Conservation (phyloP, 2,113 vertebrate species). For the Morone chrysops region DNA sequence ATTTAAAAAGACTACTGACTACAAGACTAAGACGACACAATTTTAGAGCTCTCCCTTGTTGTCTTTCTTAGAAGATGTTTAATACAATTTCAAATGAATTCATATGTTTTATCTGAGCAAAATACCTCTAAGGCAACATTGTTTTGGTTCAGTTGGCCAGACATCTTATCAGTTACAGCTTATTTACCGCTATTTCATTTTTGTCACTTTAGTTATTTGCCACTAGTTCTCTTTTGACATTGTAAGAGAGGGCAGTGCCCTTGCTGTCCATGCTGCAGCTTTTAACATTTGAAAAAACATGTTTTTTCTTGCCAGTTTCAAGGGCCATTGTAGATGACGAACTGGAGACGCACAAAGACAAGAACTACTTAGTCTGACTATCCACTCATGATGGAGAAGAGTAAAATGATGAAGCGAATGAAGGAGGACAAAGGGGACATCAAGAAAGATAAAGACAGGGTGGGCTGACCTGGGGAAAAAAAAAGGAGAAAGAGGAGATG, state of each 20-base stretch:
- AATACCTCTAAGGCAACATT: background rate
- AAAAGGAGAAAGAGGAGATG: constrained; percentile 4
- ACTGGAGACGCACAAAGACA: constrained; percentile 69
- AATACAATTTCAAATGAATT: background rate
- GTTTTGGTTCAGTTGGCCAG: background rate
- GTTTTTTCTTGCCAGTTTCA: constrained; percentile 48
- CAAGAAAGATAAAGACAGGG: constrained; percentile 14
- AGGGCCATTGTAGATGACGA: constrained; percentile 64
- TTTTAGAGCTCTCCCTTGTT: background rate
- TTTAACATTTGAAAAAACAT: constrained; percentile 23
- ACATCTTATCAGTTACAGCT: background rate
- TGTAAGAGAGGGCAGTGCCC: constrained; percentile 39
- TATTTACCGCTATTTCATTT: background rate
- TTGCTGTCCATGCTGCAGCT: constrained; percentile 25
- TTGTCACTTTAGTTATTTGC: constrained; percentile 13
- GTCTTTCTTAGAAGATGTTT: background rate
- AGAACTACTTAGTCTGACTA: constrained; percentile 70
- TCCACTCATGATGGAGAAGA: constrained; percentile 60
- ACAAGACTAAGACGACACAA: background rate
- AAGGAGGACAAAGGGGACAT: constrained; percentile 59
- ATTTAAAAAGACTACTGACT: constrained; percentile 4
- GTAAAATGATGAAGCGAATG: constrained; percentile 55
- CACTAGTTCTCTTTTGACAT: constrained; percentile 51
- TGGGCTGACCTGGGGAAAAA: background rate
- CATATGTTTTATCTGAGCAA: background rate